These are phyloP conservation scores for Tympanuchus pallidicinctus DNA, from an alignment of 2,113 vertebrate genomes.

Conservation along the genomic window DNA sequence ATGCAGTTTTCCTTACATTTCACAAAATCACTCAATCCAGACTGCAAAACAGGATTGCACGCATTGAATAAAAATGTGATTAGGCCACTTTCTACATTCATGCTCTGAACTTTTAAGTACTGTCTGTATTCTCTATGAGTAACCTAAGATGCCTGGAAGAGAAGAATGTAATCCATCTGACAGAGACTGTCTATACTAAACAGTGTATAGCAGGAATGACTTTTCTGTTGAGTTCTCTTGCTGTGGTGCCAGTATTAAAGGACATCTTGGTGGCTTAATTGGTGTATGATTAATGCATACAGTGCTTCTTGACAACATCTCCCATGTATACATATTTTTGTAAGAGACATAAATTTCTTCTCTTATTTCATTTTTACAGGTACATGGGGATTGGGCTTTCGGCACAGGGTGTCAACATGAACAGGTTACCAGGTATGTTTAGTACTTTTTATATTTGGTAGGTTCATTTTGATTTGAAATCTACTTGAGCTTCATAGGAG, in stretches of 20 bases:
- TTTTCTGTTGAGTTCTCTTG: background rate
- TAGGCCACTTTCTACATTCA: background rate
- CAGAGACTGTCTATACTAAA: background rate
- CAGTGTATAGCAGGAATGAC: background rate
- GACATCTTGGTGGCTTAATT: background rate
- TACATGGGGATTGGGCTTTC: conserved; percentile 99
- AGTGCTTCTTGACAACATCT: background rate
- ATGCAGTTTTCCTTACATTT: background rate
- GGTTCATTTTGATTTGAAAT: background rate
- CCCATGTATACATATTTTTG: background rate
- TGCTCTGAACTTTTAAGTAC: background rate
- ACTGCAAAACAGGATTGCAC: background rate
- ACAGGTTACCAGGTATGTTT: conserved; percentile 94
- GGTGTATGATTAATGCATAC: background rate
- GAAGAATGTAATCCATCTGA: background rate
- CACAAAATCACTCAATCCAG: background rate
- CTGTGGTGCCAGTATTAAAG: background rate
- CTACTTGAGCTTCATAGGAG: background rate
- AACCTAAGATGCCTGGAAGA: background rate
- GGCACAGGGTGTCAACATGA: conserved; percentile 99
- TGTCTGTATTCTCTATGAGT: background rate
- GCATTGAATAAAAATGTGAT: background rate
- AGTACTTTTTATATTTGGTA: background rate
- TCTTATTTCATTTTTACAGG: conserved; percentile 78
- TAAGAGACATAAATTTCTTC: conserved; percentile 24